phyloP scores from a whole-genome alignment of 2,797 vertebrate species.

The Gadopsis marmoratus region DNA sequence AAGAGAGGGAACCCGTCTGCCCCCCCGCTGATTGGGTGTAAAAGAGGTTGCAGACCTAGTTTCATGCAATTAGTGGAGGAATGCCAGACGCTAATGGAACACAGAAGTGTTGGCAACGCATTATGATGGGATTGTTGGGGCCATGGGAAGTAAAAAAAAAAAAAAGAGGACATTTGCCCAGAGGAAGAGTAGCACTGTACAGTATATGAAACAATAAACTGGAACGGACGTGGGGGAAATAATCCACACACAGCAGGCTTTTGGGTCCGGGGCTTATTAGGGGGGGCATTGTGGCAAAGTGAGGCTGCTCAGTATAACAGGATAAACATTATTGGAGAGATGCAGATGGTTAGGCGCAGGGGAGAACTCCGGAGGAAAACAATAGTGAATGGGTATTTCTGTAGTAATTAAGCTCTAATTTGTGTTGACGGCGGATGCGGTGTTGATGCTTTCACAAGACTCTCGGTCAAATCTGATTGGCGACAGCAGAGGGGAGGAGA shows the following conservation, averaged over 20 bases:
- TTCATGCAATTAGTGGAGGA: slow-evolving; percentile 84
- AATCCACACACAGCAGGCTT: slow-evolving; percentile 58
- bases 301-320: slow-evolving; percentile 70
- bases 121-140: slow-evolving; percentile 68
- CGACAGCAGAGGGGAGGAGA: slow-evolving; percentile 63
- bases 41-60: slow-evolving; percentile 83
- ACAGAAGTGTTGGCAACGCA: slow-evolving; percentile 75
- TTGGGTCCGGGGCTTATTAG: slow-evolving; percentile 54
- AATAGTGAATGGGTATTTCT: slow-evolving; percentile 76
- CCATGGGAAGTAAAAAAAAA: slow-evolving; percentile 55
- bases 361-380: slow-evolving; percentile 66
- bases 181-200: slow-evolving; percentile 61
- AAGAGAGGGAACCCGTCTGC: slow-evolving; percentile 68
- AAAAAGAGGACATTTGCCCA: slow-evolving; percentile 63
- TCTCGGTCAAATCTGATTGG: slow-evolving; percentile 72
- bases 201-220: slow-evolving; percentile 71
- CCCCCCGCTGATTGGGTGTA: slow-evolving; percentile 81
- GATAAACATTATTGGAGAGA: slow-evolving; percentile 79
- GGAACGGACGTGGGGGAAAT: slow-evolving; percentile 68
- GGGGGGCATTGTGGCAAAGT: slow-evolving; percentile 75
- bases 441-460: slow-evolving; percentile 66
- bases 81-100: slow-evolving; percentile 79
- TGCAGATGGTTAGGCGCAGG: slow-evolving; percentile 76
- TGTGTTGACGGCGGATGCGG: slow-evolving; percentile 71
- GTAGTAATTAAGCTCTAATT: slow-evolving; percentile 83